phyloP scores from a whole-genome alignment of 2,888 invertebrate genomes.

The Hemicrepidius hirtus region DNA sequence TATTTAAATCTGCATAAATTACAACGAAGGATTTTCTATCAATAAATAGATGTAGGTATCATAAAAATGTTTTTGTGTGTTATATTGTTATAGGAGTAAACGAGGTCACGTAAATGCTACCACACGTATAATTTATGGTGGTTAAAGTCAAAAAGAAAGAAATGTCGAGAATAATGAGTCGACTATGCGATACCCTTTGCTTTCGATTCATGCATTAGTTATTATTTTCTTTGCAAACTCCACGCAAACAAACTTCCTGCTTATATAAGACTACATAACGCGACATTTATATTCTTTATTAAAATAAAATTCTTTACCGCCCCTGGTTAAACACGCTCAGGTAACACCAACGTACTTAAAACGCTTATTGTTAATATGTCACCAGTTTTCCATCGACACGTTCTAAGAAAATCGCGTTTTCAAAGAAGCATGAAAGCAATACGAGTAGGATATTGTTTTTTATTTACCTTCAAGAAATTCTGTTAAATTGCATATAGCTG shows the following conservation, averaged over 20 bases:
- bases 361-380: neutral
- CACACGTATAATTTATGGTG: no score
- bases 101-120: no score
- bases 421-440: neutral
- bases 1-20: no score
- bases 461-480: no score
- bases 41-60: no score
- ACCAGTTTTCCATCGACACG: neutral
- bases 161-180: conserved; percentile 9
- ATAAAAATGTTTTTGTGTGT: no score
- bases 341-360: conserved; percentile 11
- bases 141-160: neutral
- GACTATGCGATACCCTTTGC: conserved; percentile 11
- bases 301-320: conserved; percentile 13
- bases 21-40: no score
- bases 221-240: conserved; percentile 10
- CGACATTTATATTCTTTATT: conserved; percentile 7
- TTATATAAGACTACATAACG: conserved; percentile 17
- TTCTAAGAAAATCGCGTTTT: neutral
- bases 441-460: no score
- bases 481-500: no score
- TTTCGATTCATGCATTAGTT: conserved; percentile 9
- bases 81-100: no score
- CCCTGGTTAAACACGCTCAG: conserved; percentile 1
- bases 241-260: conserved; percentile 17